phyloP scores from a whole-genome alignment of 2,797 vertebrate genomes.

The Erethizon dorsatum region DNA sequence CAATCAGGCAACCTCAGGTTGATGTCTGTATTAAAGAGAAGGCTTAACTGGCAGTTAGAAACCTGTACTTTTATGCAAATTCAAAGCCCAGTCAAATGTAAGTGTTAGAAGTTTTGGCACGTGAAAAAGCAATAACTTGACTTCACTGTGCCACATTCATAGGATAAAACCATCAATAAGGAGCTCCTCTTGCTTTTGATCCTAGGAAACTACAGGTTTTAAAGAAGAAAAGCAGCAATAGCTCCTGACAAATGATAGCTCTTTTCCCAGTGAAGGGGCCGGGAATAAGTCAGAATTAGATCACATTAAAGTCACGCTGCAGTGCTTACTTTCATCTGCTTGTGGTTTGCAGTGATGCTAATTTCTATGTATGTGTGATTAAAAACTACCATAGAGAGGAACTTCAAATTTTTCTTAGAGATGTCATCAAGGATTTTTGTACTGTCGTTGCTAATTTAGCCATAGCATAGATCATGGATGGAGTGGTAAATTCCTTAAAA shows the following conservation, averaged over 20 bases:
- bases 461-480: not conserved
- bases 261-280: not conserved
- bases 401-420: conserved; percentile 3
- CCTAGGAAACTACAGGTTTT: not conserved
- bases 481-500: not conserved
- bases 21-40: not conserved
- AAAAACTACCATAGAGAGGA: not conserved
- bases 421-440: not conserved
- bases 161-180: not conserved
- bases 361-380: not conserved
- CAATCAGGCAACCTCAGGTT: not conserved
- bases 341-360: not conserved
- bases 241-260: not conserved
- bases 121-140: not conserved
- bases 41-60: not conserved
- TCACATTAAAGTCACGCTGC: not conserved
- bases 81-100: not conserved
- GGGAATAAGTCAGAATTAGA: not conserved
- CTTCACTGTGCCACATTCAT: not conserved
- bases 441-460: not conserved
- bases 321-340: not conserved
- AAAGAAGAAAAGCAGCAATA: not conserved
- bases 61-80: not conserved
- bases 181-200: not conserved
- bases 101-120: not conserved